Evolutionary conservation across 1,140 invertebrate species (phyloP).

Genomic region (Drosophila sucinea): DNA sequence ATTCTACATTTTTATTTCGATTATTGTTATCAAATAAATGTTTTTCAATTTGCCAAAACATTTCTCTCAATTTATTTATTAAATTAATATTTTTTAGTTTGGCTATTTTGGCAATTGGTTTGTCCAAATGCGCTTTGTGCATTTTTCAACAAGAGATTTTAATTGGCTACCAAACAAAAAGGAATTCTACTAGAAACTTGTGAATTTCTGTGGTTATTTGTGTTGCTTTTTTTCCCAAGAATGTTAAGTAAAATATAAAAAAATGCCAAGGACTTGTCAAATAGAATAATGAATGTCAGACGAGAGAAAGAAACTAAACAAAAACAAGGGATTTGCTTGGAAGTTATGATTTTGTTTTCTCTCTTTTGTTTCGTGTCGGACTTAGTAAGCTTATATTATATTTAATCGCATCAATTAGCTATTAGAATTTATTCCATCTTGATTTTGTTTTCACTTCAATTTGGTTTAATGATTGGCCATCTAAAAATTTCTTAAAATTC

Average conservation of each 20-base stretch:
- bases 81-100: conserved; percentile 66
- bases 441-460: no score
- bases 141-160: conserved; percentile 8
- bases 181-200: background rate
- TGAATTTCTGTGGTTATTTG: background rate
- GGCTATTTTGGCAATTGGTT: conserved; percentile 28
- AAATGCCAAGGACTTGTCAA: no score
- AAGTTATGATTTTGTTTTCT: background rate
- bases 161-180: background rate
- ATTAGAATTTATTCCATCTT: background rate
- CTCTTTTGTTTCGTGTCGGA: background rate
- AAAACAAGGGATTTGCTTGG: no score
- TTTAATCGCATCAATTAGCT: background rate
- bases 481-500: no score
- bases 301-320: no score
- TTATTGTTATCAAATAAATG: conserved; percentile 68
- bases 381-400: no score
- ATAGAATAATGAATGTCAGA: no score
- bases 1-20: conserved; percentile 47
- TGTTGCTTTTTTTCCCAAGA: no score
- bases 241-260: no score
- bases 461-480: no score
- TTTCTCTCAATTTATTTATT: conserved; percentile 63
- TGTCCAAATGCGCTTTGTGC: conserved; percentile 22
- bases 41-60: conserved; percentile 6